Evolutionary conservation across 2,888 invertebrate species (phyloP).

Genomic region (Octonoba sinensis): DNA sequence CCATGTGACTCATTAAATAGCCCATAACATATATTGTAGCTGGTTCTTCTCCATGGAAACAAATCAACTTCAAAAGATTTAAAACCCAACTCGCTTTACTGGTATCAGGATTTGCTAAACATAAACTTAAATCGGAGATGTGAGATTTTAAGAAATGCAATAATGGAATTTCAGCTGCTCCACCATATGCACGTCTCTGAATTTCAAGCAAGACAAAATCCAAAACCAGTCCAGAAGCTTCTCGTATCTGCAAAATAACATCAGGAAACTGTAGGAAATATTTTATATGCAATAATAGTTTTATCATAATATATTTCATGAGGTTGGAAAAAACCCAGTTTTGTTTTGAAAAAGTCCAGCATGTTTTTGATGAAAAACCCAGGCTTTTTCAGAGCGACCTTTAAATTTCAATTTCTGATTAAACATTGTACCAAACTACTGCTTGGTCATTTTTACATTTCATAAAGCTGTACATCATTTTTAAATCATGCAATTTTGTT

Average conservation of each 20-base stretch:
- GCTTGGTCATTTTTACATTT: too few relatives aligned
- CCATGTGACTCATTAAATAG: constrained; percentile 50
- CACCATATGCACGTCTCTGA: constrained; percentile 56
- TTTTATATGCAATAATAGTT: too few relatives aligned
- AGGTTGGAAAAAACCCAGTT: too few relatives aligned
- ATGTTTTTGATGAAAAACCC: too few relatives aligned
- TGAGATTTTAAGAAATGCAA: constrained; percentile 59
- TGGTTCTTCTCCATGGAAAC: constrained; percentile 62
- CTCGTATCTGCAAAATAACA: constrained; percentile 45
- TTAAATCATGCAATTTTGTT: too few relatives aligned
- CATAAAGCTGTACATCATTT: too few relatives aligned
- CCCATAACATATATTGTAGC: constrained; percentile 55
- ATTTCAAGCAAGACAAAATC: constrained; percentile 64
- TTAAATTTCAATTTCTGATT: too few relatives aligned
- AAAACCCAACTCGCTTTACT: constrained; percentile 62
- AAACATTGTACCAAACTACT: too few relatives aligned
- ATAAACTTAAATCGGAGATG: constrained; percentile 46
- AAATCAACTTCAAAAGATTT: constrained; percentile 61
- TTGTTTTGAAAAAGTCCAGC: too few relatives aligned
- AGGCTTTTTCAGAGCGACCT: too few relatives aligned
- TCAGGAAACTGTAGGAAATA: too few relatives aligned
- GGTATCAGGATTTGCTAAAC: constrained; percentile 41
- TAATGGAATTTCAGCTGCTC: constrained; percentile 57
- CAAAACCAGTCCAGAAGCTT: constrained; percentile 65
- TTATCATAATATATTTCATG: too few relatives aligned